Evolutionary conservation across 1,140 invertebrate species (phyloP), one percentile per base, ranked within the genome.

Genomic region (Leucophenga varia): DNA sequence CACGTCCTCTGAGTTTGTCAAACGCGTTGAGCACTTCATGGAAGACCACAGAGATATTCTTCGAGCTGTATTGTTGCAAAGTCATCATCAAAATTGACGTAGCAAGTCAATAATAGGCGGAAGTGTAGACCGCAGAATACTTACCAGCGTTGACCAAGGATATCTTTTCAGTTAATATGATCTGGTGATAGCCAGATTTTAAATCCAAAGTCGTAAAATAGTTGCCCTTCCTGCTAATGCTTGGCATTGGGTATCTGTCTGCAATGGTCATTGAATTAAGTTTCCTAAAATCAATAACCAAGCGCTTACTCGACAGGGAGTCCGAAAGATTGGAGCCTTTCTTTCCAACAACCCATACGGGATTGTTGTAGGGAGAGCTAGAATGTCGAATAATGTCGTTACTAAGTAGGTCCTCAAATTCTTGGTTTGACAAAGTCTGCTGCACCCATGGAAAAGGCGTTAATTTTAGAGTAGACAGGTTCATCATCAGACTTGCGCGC

Each of bases 401-500:
- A 36, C 54, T 47, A 40, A 61, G 35, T 25, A 57, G 30, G 18
- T 52, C 38, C 6, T 30, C 39, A 18, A 54, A 41, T 50, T 64
- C 51, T 21, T 34, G 32, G 38, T 57, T n/a, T 47, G 2, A 65
- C 50, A 38, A 57, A 55, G 17, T 55, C 51, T 18, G 49, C 47
- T 41, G 46, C 44, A 7, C 37, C 36, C 34, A 49, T 50, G 36
- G 56, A 54, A 16, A 51, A 61, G 5, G 50, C 43, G 42, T 59
- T 54, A 21, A 35, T 21, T 43, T 48, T 56, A 13, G 47, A 39
- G 42, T 58, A 52, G 20, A 61, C 31, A n/a, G 54, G 59, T 12
- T 47, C 28, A 18, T 52, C 43, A 19, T 48, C 30, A n/a, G n/a
- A n/a, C n/a, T n/a, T n/a, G n/a, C n/a, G n/a, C n/a, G n/a, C n/a